Evolutionary conservation across 2,113 vertebrate species (phyloP).

Genomic region (Gymnogyps californianus): DNA sequence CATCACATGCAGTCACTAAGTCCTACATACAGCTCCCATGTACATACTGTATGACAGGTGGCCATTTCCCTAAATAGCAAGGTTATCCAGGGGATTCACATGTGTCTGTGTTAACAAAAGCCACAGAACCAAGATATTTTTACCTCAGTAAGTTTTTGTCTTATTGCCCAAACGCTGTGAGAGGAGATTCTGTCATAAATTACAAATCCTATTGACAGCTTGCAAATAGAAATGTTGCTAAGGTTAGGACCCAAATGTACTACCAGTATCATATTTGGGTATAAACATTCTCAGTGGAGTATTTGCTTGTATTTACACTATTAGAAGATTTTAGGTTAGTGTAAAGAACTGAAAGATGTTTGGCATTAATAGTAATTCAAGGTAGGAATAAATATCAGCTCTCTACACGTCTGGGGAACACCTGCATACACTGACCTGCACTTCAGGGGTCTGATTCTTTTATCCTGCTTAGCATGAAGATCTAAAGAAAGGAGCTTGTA

Average conservation of each 20-base stretch:
- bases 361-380: not conserved
- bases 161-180: not conserved
- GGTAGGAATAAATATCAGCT: not conserved
- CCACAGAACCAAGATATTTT: not conserved
- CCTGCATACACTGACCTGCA: not conserved
- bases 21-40: fast-evolving
- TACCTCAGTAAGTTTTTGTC: not conserved
- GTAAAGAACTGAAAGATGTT: not conserved
- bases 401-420: not conserved
- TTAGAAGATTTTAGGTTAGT: not conserved
- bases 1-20: not conserved
- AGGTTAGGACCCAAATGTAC: not conserved
- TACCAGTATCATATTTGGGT: not conserved
- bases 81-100: not conserved
- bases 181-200: not conserved
- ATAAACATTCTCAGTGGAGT: not conserved
- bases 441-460: not conserved
- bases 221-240: not conserved
- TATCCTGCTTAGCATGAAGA: not conserved
- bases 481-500: not conserved
- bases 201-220: not conserved
- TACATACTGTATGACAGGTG: too few relatives aligned
- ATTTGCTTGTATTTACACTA: not conserved
- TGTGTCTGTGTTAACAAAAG: not conserved
- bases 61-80: not conserved